Evolutionary conservation across 2,113 vertebrate species (phyloP), one percentile per base, ranked within the genome.

Genomic region (Amazona guildingii): DNA sequence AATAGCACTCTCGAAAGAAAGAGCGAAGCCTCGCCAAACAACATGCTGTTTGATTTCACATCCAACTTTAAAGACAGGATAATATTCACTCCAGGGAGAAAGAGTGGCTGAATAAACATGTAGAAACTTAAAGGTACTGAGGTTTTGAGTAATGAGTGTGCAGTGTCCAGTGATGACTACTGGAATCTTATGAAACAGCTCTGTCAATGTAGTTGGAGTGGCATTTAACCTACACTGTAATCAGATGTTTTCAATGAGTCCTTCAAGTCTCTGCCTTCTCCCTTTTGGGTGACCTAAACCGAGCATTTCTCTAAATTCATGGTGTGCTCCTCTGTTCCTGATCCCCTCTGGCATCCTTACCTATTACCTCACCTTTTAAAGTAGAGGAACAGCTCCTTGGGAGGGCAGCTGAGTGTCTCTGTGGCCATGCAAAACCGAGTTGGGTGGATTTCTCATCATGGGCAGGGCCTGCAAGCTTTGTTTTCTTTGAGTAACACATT

Each of bases 1-100:
- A 92, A 69, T 66, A 59, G 62, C 41, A 35, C 14, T 79, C 52
- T 92, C 83, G 59, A 88, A 90, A 94, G 75, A 62, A 94, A 83
- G 91, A 92, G 57, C 74, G 80, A 92, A 94, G 91, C 57, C 55
- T 68, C 54, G n/a, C 66, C 86, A 73, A 87, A 91, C 57, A 94
- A 29, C 44, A 16, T 46, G 67, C 66, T 94, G 61, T 87, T 94
- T 94, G 92, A 94, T 96, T 96, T 93, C 57, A 88, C 83, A 96
- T 91, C 91, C 94, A 80, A 83, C 91, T 84, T 89, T 94, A 92
- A 76, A 86, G 88, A 74, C 25, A 55, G 91, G 84, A n/a, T 91
- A 89, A 87, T 87, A 69, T 80, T 94, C 88, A 83, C 83, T 95
- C 83, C 33, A 48, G 86, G 88, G 94, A 87, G 77, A 79, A 67